Evolutionary conservation across 2,888 invertebrate species (phyloP).

Genomic region (Monoplex corrugatus): DNA sequence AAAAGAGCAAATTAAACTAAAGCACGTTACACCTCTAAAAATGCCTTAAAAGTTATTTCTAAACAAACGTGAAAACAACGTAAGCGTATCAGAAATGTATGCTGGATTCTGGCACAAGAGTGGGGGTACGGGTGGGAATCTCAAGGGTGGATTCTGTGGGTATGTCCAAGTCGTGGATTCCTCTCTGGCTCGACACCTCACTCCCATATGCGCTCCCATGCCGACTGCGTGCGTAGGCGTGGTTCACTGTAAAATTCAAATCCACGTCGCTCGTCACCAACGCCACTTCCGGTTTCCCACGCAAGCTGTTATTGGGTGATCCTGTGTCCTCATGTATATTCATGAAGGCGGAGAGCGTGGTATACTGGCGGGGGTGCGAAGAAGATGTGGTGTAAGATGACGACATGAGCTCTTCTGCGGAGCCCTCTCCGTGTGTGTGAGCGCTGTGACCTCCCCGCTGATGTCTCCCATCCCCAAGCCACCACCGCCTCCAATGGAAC

Average conservation of each 20-base stretch:
- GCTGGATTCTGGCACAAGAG: too few species aligned
- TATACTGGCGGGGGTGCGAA: constrained; percentile 45
- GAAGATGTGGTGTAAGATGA: constrained; percentile 45
- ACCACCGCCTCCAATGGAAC: too few species aligned
- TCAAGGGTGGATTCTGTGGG: background rate
- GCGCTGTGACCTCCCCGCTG: background rate
- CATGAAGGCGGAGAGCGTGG: constrained; percentile 54
- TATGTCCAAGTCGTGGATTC: background rate
- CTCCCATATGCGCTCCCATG: too few species aligned
- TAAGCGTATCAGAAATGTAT: too few species aligned
- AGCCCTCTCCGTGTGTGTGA: background rate
- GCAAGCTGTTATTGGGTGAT: background rate
- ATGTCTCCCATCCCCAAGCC: background rate
- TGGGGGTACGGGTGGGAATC: background rate
- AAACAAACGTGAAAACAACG: too few species aligned
- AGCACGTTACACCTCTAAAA: too few species aligned
- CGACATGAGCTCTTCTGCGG: constrained; percentile 33
- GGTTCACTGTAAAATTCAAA: background rate
- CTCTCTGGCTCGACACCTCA: background rate
- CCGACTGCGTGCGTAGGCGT: constrained; percentile 47
- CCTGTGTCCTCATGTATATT: constrained; percentile 55
- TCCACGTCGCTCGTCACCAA: constrained; percentile 30
- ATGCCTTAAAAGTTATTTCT: too few species aligned
- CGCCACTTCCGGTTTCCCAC: constrained; percentile 25
- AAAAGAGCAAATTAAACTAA: too few species aligned